A percentile compares a stretch with the other conserved stretches of the same genome.
Conservation (phyloP, 2,797 vertebrate genomes). For the Merluccius polli region DNA sequence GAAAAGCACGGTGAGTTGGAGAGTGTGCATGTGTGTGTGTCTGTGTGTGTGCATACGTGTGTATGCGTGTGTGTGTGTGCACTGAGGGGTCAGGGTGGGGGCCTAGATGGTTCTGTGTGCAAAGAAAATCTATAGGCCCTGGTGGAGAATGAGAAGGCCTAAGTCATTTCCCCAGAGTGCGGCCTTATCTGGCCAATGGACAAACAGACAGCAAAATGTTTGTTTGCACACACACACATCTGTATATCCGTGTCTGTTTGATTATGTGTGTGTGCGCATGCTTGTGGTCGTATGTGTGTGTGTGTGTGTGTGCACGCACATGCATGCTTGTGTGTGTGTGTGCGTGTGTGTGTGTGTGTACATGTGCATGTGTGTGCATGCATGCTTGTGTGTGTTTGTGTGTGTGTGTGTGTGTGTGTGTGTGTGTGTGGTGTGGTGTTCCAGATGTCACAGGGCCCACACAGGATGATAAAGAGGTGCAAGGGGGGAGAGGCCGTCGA, state of each 20-base stretch:
- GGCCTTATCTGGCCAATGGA: background rate
- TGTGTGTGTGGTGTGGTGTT: background rate
- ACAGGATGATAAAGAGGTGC: background rate
- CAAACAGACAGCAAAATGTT: background rate
- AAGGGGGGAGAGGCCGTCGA: background rate
- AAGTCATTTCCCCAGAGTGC: background rate
- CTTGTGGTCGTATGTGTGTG: no score
- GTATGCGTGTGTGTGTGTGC: no score
- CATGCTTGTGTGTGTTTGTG: background rate
- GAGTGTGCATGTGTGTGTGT: background rate
- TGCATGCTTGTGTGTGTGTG: background rate
- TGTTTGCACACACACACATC: background rate
- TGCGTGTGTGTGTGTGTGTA: background rate
- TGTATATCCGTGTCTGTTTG: background rate
- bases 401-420: background rate
- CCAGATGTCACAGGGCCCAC: constrained; percentile 1
- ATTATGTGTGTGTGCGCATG: background rate
- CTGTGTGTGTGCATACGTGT: background rate
- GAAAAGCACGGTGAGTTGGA: constrained; percentile 30
- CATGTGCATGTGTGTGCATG: background rate
- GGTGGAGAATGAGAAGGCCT: no score
- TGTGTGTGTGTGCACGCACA: background rate
- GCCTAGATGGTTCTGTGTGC: background rate
- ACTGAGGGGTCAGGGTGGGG: background rate
- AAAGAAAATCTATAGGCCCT: background rate